Percentiles rank a stretch among this genome's conserved stretches.
These are phyloP conservation scores for Esox masquinongy DNA, from an alignment of 2,797 vertebrate genomes.

Conservation along the genomic window DNA sequence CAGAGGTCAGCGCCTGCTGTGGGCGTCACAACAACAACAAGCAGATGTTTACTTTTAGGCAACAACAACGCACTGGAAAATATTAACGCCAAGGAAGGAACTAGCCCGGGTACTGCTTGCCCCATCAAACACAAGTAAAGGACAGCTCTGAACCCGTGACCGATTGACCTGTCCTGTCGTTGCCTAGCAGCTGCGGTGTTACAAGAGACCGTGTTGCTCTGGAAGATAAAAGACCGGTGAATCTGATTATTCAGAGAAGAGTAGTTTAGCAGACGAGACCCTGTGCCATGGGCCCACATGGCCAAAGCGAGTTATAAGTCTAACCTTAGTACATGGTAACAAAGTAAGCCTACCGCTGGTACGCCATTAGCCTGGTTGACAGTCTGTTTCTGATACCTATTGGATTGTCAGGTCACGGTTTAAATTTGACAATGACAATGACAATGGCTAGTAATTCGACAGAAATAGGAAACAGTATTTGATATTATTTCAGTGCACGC, in stretches of 20 bases:
- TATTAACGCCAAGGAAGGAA: not conserved
- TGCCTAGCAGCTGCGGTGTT: not conserved
- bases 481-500: no score
- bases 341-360: not conserved
- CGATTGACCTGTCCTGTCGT: not conserved
- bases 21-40: slow-evolving; percentile 66
- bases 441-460: not conserved
- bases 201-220: not conserved
- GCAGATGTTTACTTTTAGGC: slow-evolving; percentile 55
- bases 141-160: not conserved
- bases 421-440: not conserved
- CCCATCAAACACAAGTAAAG: not conserved
- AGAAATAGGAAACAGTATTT: not conserved
- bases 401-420: not conserved
- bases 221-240: not conserved
- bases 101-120: not conserved
- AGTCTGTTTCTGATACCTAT: not conserved
- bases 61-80: slow-evolving; percentile 32
- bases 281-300: not conserved
- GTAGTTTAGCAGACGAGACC: not conserved
- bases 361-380: not conserved
- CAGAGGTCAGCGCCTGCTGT: slow-evolving; percentile 55
- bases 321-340: not conserved
- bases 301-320: no score
- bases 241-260: not conserved